phyloP scores from a whole-genome alignment of 2,113 vertebrate species.

The Crotalus viridis region DNA sequence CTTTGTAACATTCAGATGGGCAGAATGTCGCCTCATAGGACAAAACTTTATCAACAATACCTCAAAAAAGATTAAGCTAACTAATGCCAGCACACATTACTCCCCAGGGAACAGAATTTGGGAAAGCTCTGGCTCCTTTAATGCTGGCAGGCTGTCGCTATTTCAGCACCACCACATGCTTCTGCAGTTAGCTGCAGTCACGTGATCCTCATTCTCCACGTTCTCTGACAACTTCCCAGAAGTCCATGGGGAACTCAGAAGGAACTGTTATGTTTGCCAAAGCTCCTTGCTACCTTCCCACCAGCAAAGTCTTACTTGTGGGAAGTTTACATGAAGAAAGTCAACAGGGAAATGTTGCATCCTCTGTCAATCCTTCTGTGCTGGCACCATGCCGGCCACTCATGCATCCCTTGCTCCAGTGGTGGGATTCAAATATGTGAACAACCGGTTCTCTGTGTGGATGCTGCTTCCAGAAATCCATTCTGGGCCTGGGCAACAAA shows the following conservation, averaged over 20 bases:
- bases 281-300: background rate
- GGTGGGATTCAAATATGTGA: too few relatives aligned
- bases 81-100: background rate
- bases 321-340: background rate
- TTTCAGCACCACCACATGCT: background rate
- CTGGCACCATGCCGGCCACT: background rate
- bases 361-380: background rate
- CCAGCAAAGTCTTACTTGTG: background rate
- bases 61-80: background rate
- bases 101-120: background rate
- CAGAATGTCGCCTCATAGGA: background rate
- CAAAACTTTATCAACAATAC: background rate
- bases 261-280: background rate
- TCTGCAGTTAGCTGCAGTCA: background rate
- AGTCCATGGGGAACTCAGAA: background rate
- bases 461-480: too few relatives aligned
- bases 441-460: too few relatives aligned
- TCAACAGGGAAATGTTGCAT: background rate
- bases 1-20: background rate
- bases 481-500: too few relatives aligned
- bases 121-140: background rate
- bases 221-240: background rate
- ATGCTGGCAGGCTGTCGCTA: background rate
- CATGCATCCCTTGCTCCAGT: background rate
- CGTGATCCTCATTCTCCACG: background rate